Evolutionary conservation across 2,113 vertebrate species (phyloP), one percentile per base, ranked within the genome.

Genomic region (Myotis davidii): DNA sequence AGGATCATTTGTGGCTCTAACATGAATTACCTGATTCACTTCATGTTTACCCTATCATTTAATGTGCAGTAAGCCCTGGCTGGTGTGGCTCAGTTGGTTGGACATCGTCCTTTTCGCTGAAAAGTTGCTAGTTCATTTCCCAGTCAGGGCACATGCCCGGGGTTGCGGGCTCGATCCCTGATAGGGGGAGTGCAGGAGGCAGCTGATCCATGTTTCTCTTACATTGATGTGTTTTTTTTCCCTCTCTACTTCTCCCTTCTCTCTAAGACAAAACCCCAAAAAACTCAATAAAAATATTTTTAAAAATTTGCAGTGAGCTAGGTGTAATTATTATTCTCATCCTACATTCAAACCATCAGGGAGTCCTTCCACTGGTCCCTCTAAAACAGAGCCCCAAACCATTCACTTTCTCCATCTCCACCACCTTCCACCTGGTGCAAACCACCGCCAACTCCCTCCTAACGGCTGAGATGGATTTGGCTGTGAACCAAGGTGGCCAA

Each of bases 331-430:
- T 70, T 72, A 50, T 37, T 83, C 67, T 78, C 27, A 42, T 9
- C 59, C 69, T 8, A 50, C n/a, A 42, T 52, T 45, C 25, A 18
- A 82, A 42, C 20, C 17, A 4, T 37, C 37, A 50, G 18, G 42
- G 56, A 72, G 50, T 76, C 52, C 37, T 69, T 81, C 70, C 37
- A 23, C 2, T 21, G 52, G 79, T 21, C 27, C 20, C 23, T 65
- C 77, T 73, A 13, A 69, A n/a, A 29, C 29, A 79, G 27, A 84
- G 67, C 89, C 50, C 20, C 59, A 37, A 32, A 34, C n/a, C 0
- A 0, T 23, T 27, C 3, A 0, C 11, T 56, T 14, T 69, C 77
- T 39, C 77, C 6, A 37, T 39, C n/a, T 37, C 50, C 1, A 2
- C 17, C 2, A n/a, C 50, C 56, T 70, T 42, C 59, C 4, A 16